Base-by-base conservation (phyloP, 2,888 invertebrate genomes). In the Cerastis leucographa region DNA sequence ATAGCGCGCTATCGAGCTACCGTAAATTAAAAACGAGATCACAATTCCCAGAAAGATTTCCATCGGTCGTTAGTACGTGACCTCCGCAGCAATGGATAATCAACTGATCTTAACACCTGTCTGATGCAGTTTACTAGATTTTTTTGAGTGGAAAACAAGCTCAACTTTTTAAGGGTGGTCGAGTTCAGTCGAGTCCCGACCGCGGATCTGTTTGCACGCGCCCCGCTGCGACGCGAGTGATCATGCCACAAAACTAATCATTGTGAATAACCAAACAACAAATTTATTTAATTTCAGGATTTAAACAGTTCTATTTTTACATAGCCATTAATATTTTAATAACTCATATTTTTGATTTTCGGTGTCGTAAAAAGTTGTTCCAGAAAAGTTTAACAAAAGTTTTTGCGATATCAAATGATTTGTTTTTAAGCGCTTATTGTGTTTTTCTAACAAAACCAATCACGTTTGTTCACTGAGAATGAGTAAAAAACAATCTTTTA, bases 151-250 rank as follows among this genome's bases (percentile, higher is more conserved):
- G 69, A 78, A 74, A 74, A 74, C 25, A 73, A 44, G 75, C 77
- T 83, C 70, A 49, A 71, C 73, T 78, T 74, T 64, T 59, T n/a
- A 80, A 49, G 73, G 79, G 76, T 65, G 59, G 68, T 51, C n/a
- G 54, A 61, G 71, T 70, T 86, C 85, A 89, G 89, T 89, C 80
- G 83, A 73, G 78, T 86, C 78, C 80, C 87, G 80, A 83, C 70
- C 89, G 89, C 85, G 86, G 84, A 77, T 75, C 81, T 62, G 87
- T 69, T 81, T 70, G 70, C 85, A 86, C 89, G 89, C 83, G 74
- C 79, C 40, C 19, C 42, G 1, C 64, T 51, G 42, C 64, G 66
- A 67, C 74, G 80, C 82, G 85, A 71, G 71, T 79, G 80, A 65
- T 74, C 65, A 75, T 70, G 49, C 61, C 29, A 35, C 5, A 19